Conservation (phyloP, 2,888 invertebrate genomes). For the Spilarctia lutea region DNA sequence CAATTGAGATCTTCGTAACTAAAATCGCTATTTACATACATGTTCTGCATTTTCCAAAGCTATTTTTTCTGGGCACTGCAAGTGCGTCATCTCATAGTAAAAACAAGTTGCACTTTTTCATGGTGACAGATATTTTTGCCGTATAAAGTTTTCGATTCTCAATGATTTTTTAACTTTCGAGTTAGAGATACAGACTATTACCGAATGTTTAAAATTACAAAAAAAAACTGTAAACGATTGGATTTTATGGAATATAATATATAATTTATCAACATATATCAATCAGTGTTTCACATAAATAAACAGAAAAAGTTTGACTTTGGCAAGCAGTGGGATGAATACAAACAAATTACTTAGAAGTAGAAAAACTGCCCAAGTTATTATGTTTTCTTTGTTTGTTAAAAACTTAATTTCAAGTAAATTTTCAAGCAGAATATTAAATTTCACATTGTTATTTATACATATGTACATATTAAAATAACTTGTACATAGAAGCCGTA, state of each 20-base stretch:
- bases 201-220: too few relatives aligned
- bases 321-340: background rate
- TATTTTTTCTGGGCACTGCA: too few relatives aligned
- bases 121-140: background rate
- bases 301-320: background rate
- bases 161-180: background rate
- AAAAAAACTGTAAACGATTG: too few relatives aligned
- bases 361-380: background rate
- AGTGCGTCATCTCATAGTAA: background rate
- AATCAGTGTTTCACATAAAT: too few relatives aligned
- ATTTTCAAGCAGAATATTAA: background rate
- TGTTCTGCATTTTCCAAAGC: background rate
- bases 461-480: background rate
- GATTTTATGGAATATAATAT: too few relatives aligned
- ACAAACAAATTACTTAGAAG: background rate
- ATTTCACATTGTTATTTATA: background rate
- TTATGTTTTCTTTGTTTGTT: background rate
- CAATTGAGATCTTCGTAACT: background rate
- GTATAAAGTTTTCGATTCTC: background rate
- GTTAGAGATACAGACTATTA: background rate
- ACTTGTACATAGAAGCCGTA: too few relatives aligned
- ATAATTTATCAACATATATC: too few relatives aligned
- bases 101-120: background rate
- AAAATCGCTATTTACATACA: too few relatives aligned
- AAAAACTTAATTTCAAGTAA: background rate